phyloP scores from a whole-genome alignment of 2,113 vertebrate species.

The Colinus virginianus region DNA sequence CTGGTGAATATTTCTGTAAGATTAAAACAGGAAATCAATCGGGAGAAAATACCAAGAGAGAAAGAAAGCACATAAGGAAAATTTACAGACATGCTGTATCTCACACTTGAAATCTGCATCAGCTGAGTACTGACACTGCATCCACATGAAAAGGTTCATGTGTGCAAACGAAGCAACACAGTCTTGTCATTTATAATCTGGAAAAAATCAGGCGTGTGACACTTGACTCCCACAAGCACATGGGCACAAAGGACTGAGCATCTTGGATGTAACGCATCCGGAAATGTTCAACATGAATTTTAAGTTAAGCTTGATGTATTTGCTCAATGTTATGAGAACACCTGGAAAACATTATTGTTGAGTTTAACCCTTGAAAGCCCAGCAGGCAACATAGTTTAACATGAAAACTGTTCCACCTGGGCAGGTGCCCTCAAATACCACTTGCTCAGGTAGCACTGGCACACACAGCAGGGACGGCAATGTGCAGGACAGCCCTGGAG shows the following conservation, averaged over 20 bases:
- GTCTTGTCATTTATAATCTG: background rate
- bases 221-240: background rate
- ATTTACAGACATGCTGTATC: too few species aligned
- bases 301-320: background rate
- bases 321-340: background rate
- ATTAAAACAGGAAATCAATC: background rate
- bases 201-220: background rate
- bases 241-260: background rate
- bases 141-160: accelerated
- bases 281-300: background rate
- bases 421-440: background rate
- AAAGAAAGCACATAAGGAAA: background rate
- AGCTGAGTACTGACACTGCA: background rate
- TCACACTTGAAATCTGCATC: background rate
- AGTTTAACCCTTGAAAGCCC: background rate
- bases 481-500: background rate
- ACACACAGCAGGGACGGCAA: background rate
- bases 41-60: background rate
- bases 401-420: accelerated
- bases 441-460: accelerated
- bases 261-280: background rate
- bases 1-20: background rate
- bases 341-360: background rate
- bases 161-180: background rate
- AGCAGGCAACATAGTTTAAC: background rate